Conservation (phyloP, 2,113 vertebrate species). For the Muntiacus reevesi region DNA sequence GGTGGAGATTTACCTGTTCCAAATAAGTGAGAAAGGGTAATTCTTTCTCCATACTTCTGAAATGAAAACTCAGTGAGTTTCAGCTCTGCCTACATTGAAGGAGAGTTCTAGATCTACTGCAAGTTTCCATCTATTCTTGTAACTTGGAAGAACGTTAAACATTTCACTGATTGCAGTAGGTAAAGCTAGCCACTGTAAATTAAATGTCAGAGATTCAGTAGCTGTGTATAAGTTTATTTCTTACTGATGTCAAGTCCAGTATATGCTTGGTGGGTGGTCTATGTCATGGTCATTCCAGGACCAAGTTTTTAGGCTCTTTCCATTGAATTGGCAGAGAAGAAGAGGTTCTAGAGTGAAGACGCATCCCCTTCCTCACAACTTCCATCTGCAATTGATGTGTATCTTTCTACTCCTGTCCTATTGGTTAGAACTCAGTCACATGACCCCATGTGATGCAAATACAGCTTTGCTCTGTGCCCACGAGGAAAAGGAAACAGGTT, state of each 20-base stretch:
- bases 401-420: background rate
- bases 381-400: background rate
- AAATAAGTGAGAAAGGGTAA: background rate
- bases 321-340: background rate
- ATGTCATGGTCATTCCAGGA: background rate
- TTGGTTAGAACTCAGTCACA: background rate
- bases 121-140: background rate
- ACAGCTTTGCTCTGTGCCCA: background rate
- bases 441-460: background rate
- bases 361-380: background rate
- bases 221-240: background rate
- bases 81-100: background rate
- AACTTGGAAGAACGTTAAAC: background rate
- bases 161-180: background rate
- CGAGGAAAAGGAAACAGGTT: conserved; percentile 15
- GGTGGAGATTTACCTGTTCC: background rate
- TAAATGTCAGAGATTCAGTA: background rate
- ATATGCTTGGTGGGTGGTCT: background rate
- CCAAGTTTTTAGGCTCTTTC: background rate
- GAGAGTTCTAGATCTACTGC: background rate
- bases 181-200: background rate
- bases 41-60: background rate
- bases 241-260: background rate
- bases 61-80: conserved; percentile 7
- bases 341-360: background rate